Evolutionary conservation across 2,888 invertebrate species (phyloP), one percentile per base, ranked within the genome.

Genomic region (Brachyptera putata): DNA sequence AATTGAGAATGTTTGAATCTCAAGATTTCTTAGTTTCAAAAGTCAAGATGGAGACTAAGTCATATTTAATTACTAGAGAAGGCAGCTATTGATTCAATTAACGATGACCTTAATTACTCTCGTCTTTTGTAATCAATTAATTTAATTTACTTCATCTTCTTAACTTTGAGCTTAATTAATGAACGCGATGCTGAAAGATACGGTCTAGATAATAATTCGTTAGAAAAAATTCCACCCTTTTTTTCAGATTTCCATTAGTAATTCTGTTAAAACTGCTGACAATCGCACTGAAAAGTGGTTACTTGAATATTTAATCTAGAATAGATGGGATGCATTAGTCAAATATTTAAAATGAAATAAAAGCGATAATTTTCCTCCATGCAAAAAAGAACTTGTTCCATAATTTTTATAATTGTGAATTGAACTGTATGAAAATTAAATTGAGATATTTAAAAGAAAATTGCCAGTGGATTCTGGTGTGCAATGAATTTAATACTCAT

Each of bases 211-310:
- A 24, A 21, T 16, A 46, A 22, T 24, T 16, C 22, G 36, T n/a
- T n/a, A 53, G 34, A 53, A 53, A 18, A 14, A 49, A 26, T 16
- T 30, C n/a, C 9, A 30, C 26, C n/a, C 26, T 30, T 50, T 50
- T 26, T 16, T 30, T 25, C n/a, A 16, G 16, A 30, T 48, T 48
- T 48, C 49, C 49, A 50, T 50, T 50, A 50, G 48, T 21, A 24
- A n/a, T 14, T n/a, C n/a, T n/a, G n/a, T 24, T 26, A 36, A 53
- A 53, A 53, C 21, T 53, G 53, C 53, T 53, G 53, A 53, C 53
- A 53, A 36, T 53, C 34, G 53, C 13, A 9, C 9, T 24, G 46
- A 13, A 46, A 46, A 24, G 5, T 22, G 24, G n/a, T 9, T 1
- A 21, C 21, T 46, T 46, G 21, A 11, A 11, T 30, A 7, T 30